Percentiles rank a stretch among this genome's conserved stretches.
Conservation (phyloP, 2,797 vertebrate species). For the Pogonophryne albipinna region DNA sequence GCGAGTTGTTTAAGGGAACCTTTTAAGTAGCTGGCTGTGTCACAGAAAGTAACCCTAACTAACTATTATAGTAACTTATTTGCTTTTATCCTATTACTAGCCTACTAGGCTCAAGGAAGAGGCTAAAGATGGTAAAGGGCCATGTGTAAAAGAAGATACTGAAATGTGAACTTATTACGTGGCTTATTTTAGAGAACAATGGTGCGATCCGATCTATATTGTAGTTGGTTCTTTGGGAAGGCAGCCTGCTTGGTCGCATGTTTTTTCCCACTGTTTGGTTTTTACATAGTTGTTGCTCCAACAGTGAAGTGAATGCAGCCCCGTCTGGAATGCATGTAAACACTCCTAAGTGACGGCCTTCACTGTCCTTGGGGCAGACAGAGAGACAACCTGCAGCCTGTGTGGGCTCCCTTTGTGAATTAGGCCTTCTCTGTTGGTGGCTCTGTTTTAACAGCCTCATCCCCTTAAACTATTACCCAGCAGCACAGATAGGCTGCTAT, state of each 20-base stretch:
- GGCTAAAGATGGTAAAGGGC: too few relatives aligned
- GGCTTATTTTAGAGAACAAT: constrained; percentile 18
- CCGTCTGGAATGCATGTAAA: constrained; percentile 70
- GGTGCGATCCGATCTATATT: constrained; percentile 14
- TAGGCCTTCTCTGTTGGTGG: constrained; percentile 66
- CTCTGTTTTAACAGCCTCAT: constrained; percentile 73
- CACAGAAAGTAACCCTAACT: too few relatives aligned
- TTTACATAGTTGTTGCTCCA: constrained; percentile 35
- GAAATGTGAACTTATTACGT: constrained; percentile 1
- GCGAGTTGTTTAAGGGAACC: too few relatives aligned
- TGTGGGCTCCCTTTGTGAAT: constrained; percentile 75
- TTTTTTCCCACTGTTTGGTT: constrained; percentile 50
- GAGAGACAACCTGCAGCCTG: constrained; percentile 69
- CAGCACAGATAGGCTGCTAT: constrained; percentile 56
- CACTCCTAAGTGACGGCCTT: constrained; percentile 38
- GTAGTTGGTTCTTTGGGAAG: constrained; percentile 29
- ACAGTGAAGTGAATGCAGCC: constrained; percentile 51
- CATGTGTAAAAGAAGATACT: constrained; percentile 12
- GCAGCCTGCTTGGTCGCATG: constrained; percentile 21
- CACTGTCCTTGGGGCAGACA: constrained; percentile 56
- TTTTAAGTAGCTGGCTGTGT: too few relatives aligned
- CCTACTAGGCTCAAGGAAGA: too few relatives aligned
- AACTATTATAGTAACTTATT: too few relatives aligned
- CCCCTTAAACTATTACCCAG: constrained; percentile 63
- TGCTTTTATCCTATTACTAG: too few relatives aligned